A percentile compares a stretch with the other conserved stretches of the same genome.
Evolutionary conservation across 2,888 invertebrate species (phyloP).

Genomic region (Mythimna vitellina): DNA sequence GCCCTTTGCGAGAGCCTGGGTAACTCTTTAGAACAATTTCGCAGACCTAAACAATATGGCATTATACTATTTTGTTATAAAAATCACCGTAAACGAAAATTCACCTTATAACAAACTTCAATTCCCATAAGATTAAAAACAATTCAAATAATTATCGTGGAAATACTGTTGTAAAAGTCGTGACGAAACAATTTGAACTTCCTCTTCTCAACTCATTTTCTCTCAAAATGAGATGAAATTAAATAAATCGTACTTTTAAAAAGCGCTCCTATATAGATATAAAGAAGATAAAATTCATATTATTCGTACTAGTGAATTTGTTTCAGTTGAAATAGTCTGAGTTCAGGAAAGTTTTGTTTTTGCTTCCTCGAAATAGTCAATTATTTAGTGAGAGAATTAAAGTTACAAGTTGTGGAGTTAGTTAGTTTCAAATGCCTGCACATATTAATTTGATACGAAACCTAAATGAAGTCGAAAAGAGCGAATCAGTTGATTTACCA

Average conservation of each 20-base stretch:
- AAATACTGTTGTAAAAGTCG: conserved; percentile 35
- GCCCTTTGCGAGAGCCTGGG: too few species aligned
- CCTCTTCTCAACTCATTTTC: conserved; percentile 34
- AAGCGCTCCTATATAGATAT: conserved; percentile 15
- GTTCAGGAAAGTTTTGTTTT: background rate
- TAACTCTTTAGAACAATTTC: too few species aligned
- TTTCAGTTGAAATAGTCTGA: conserved; percentile 10
- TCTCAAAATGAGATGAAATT: conserved; percentile 42
- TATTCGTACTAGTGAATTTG: conserved; percentile 6
- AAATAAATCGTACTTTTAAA: conserved; percentile 36
- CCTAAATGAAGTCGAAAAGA: background rate
- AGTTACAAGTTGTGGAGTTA: background rate
- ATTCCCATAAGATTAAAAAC: conserved; percentile 9
- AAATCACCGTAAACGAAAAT: too few species aligned
- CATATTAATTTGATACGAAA: background rate
- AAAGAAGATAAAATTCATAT: background rate
- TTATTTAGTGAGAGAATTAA: conserved; percentile 13
- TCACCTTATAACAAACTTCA: too few species aligned
- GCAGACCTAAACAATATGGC: too few species aligned
- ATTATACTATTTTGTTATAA: too few species aligned
- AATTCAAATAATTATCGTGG: conserved; percentile 30
- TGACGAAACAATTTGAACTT: conserved; percentile 32
- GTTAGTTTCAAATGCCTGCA: background rate
- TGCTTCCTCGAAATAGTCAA: background rate
- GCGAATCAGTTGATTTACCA: background rate